Evolutionary conservation across 2,113 vertebrate genomes (phyloP).

Genomic region (Onychorhynchus coronatus): DNA sequence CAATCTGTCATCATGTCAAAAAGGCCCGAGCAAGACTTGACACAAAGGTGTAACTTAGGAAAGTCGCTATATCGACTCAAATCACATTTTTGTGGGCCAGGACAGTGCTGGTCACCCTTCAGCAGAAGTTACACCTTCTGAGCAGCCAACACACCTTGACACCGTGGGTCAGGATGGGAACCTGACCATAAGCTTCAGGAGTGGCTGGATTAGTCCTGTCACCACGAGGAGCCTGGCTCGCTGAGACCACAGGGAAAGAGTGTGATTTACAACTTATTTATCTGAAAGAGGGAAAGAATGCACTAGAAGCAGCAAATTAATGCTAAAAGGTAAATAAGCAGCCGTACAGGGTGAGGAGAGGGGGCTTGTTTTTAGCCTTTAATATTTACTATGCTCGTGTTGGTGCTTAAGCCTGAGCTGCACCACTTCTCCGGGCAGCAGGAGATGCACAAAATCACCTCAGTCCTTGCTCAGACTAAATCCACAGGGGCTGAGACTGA

Average conservation of each 20-base stretch:
- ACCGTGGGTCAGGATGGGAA: neutral
- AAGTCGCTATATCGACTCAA: neutral
- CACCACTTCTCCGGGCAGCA: neutral
- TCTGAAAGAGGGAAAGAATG: neutral
- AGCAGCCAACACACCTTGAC: accelerated
- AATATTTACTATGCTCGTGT: neutral
- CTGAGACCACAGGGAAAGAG: accelerated
- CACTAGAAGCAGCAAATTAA: neutral
- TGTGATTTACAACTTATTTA: neutral
- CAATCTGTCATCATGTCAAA: accelerated
- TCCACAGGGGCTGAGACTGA: neutral
- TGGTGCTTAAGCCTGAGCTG: neutral
- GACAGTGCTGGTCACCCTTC: neutral
- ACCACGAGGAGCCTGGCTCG: accelerated
- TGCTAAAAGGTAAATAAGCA: neutral
- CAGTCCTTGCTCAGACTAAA: neutral
- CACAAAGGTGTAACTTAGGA: neutral
- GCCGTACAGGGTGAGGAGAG: neutral
- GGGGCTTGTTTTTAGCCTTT: neutral
- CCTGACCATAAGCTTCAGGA: accelerated
- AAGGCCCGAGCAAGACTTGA: neutral
- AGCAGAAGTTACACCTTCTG: neutral
- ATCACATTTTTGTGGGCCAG: neutral
- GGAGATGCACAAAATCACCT: neutral
- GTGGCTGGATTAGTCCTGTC: accelerated